Evolutionary conservation across 2,113 vertebrate species (phyloP).

Genomic region (Callorhinus ursinus): DNA sequence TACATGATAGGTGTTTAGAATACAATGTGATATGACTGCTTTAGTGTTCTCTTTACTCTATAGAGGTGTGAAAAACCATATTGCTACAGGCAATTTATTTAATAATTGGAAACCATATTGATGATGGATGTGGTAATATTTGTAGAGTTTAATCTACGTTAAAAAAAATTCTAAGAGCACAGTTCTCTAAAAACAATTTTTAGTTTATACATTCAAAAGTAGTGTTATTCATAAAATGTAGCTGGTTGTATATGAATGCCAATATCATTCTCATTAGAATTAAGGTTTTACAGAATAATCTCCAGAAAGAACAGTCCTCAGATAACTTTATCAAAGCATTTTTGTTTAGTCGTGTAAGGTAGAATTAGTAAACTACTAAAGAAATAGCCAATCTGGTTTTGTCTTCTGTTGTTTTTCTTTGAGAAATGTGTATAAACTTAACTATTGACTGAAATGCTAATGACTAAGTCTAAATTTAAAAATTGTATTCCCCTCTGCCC

Average conservation of each 20-base stretch:
- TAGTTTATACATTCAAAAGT: neutral
- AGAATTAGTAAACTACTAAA: neutral
- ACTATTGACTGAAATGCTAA: neutral
- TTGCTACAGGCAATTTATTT: conserved; percentile 86
- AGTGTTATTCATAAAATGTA: neutral
- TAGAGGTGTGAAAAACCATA: conserved; percentile 84
- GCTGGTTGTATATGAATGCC: neutral
- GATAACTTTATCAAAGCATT: neutral
- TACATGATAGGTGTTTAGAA: neutral
- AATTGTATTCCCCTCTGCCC: neutral
- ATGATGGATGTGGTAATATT: conserved; percentile 87
- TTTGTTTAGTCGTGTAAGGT: neutral
- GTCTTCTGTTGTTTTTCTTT: neutral
- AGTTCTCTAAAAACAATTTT: neutral
- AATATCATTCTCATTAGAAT: neutral
- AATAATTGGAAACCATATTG: conserved; percentile 89
- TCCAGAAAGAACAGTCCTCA: neutral
- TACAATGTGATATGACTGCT: conserved; percentile 78
- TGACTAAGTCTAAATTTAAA: conserved; percentile 23
- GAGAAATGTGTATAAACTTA: neutral
- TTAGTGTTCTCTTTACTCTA: conserved; percentile 84
- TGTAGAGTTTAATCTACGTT: conserved; percentile 87
- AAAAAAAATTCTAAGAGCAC: conserved; percentile 51
- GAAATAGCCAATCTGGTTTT: neutral
- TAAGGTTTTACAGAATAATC: neutral